A percentile compares a stretch with the other conserved stretches of the same genome.
phyloP scores from a whole-genome alignment of 2,113 vertebrate genomes.

The Rhea americana region DNA sequence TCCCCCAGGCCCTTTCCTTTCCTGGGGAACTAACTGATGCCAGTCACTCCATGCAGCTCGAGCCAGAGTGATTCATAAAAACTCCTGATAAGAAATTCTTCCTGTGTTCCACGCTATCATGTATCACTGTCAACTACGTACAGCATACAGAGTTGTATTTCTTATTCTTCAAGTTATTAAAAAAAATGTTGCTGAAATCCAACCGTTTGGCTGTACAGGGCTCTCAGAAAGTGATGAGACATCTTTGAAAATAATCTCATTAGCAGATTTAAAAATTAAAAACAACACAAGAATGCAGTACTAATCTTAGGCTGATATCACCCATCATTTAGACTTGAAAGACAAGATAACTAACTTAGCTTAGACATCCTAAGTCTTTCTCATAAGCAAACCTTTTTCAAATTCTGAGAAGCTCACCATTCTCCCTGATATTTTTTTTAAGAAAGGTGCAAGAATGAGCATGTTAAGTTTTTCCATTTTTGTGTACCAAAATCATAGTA shows the following conservation, averaged over 20 bases:
- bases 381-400: neutral
- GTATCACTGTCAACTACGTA: neutral
- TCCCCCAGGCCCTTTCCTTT: neutral
- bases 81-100: neutral
- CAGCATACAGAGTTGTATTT: neutral
- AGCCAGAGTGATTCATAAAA: neutral
- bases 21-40: neutral
- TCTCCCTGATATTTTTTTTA: neutral
- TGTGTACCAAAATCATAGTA: neutral
- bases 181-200: neutral
- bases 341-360: neutral
- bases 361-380: neutral
- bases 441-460: neutral
- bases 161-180: neutral
- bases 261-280: neutral
- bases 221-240: neutral
- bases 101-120: neutral
- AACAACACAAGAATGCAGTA: rapidly evolving
- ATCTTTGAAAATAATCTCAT: neutral
- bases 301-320: neutral
- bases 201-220: neutral
- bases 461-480: neutral
- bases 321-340: neutral
- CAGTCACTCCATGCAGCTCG: neutral
- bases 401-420: neutral